Evolutionary conservation across 2,113 vertebrate species (phyloP), one percentile per base, ranked within the genome.

Genomic region (Gallinago media): DNA sequence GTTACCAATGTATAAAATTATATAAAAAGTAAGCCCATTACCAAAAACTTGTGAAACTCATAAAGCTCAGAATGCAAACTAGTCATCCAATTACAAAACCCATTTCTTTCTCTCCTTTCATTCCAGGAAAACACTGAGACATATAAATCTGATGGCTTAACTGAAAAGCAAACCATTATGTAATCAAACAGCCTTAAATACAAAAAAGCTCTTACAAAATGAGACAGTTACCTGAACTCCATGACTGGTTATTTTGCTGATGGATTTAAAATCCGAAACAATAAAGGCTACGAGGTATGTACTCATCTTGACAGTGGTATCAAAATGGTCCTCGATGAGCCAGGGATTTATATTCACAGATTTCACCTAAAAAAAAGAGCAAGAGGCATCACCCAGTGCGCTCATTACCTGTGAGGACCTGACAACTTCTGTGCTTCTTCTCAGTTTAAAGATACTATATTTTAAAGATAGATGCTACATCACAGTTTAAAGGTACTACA

Each of bases 261-360:
- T 97, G 25, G 99, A 99, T 92, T 98, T 96, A 93, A 99, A 99
- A 94, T 99, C 99, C 1, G 98, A 99, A 88, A 99, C 93, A 5
- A 99, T 99, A 94, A 99, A 99, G 75, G 99, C 99, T 92, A 99
- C 98, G 27, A 99, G 97, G 96, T 99, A 99, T 0, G 99, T 99
- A 93, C 99, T 99, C 99, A 99, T 99, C 97, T 97, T 99, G 25
- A 99, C 98, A 9, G 98, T 99, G 77, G 98, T 98, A 88, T 98
- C 99, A 92, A 99, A 99, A 80, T 99, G 97, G 96, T 99, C 99
- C 93, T 99, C 99, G 55, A 99, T 89, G 58, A 99, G 97, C 79
- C 98, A 98, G 23, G 97, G 97, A 0, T 96, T 95, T 54, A 99
- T 21, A 44, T 74, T 91, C 68, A 99, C 87, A 6, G 99, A 98